phyloP scores from a whole-genome alignment of 2,888 invertebrate species.

The Boloria selene region DNA sequence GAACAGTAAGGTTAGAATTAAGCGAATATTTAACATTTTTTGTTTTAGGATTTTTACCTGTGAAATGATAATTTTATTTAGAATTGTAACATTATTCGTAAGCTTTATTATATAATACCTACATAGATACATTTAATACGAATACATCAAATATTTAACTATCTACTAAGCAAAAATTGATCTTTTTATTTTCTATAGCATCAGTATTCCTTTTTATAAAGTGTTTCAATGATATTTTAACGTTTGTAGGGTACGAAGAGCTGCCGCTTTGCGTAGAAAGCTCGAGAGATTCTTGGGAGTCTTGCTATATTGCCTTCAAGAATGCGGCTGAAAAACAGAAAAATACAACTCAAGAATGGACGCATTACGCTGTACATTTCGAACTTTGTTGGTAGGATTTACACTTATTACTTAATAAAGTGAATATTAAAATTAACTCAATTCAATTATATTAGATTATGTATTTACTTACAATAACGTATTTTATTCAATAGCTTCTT shows the following conservation, averaged over 20 bases:
- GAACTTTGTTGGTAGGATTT: slow-evolving; percentile 63
- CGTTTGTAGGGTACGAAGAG: slow-evolving; percentile 55
- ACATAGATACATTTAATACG: no score
- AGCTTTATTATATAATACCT: no score
- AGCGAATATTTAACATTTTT: no score
- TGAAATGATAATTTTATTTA: no score
- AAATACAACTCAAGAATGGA: slow-evolving; percentile 65
- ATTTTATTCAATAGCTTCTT: no score
- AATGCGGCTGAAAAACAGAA: slow-evolving; percentile 55
- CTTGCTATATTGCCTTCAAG: slow-evolving; percentile 60
- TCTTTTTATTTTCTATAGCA: not conserved
- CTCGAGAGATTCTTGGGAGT: slow-evolving; percentile 56
- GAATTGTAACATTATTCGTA: no score
- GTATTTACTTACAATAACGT: no score
- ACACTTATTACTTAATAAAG: not conserved
- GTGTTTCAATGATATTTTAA: not conserved
- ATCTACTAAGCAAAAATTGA: no score
- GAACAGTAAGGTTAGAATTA: no score
- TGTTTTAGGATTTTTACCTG: no score
- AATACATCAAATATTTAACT: no score
- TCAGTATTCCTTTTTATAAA: not conserved
- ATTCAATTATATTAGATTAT: no score
- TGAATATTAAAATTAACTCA: not conserved
- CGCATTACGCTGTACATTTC: slow-evolving; percentile 69
- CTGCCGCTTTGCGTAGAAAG: slow-evolving; percentile 57